Evolutionary conservation across 2,888 invertebrate species (phyloP).

Genomic region (Rosalia funebris): DNA sequence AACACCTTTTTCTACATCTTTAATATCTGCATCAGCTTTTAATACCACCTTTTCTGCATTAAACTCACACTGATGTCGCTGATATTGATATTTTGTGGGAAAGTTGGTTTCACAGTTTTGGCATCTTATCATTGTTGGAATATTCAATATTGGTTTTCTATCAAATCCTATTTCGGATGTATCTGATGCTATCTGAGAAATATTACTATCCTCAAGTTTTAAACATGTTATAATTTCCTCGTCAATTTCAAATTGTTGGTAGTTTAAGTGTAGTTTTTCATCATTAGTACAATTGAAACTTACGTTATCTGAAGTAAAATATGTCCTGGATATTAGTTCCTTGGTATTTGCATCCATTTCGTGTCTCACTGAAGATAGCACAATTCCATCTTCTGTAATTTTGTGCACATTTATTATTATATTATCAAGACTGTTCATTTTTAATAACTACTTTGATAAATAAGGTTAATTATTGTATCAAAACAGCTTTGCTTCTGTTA

Average conservation of each 20-base stretch:
- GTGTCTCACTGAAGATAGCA: slow-evolving; percentile 46
- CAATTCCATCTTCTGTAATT: slow-evolving; percentile 49
- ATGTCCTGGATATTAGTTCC: slow-evolving; percentile 52
- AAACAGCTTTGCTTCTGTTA: slow-evolving; percentile 54
- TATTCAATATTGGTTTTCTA: slow-evolving; percentile 39
- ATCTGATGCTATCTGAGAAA: slow-evolving; percentile 9
- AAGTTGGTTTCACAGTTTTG: slow-evolving; percentile 64
- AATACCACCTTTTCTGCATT: slow-evolving; percentile 62
- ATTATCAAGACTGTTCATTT: slow-evolving; percentile 54
- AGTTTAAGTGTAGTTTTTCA: slow-evolving; percentile 33
- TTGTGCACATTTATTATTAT: slow-evolving; percentile 55
- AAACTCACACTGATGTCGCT: slow-evolving; percentile 63
- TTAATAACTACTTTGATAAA: slow-evolving; percentile 56
- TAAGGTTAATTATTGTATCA: slow-evolving; percentile 49
- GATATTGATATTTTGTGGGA: slow-evolving; percentile 64
- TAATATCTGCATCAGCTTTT: slow-evolving; percentile 58
- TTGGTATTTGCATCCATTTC: slow-evolving; percentile 54
- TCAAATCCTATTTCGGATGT: slow-evolving; percentile 1
- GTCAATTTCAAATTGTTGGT: slow-evolving; percentile 27
- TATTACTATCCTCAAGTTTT: slow-evolving; percentile 29
- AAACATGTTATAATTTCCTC: slow-evolving; percentile 32
- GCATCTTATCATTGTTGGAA: slow-evolving; percentile 59
- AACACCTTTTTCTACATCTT: slow-evolving; percentile 57
- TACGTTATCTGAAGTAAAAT: slow-evolving; percentile 45
- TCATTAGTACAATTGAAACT: slow-evolving; percentile 34